Base-by-base conservation (phyloP, 2,888 invertebrate genomes). In the Caenorhabditis panamensis region DNA sequence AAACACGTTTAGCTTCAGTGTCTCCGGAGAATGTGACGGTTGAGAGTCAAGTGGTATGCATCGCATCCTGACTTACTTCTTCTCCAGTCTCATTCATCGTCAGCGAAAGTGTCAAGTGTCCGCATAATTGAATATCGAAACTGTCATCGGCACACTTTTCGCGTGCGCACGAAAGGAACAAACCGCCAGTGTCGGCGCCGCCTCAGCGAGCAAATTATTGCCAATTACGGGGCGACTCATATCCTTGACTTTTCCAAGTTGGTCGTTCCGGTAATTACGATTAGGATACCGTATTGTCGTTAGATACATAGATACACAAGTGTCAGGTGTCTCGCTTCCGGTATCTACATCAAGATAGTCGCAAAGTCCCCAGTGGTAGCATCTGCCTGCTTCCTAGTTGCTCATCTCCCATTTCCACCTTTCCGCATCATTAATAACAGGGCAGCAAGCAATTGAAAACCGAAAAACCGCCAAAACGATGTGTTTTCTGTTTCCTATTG, bases 81-180 rank as follows among this genome's bases (percentile, higher is more conserved):
- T 37, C 66, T 51, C 26, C 44, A 51, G n/a, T n/a, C 56, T 58
- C 73, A 66, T 56, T 59, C 63, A 63, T n/a, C n/a, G n/a, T n/a
- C n/a, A n/a, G 73, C 64, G 73, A 73, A 73, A 73, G 73, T 73
- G 73, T 73, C 73, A 73, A 73, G 73, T 73, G 73, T 73, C 73
- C 73, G 66, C 66, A 73, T 73, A 73, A 73, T 73, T 73, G 73
- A 73, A 73, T 73, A 58, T 73, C 66, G 73, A 73, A 73, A 73
- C 73, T 73, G 73, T 73, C 73, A 73, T 73, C 73, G 64, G 73
- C 73, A 73, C 73, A 73, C 73, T 72, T 64, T 63, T 62, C 62
- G 71, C 41, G 59, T 58, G 64, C 37, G 41, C 24, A 54, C 63
- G 63, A 22, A 49, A 51, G 44, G 62, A 71, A 64, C 73, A 64